Evolutionary conservation across 2,113 vertebrate genomes (phyloP), one percentile per base, ranked within the genome.

Genomic region (Catharus fuscescens): DNA sequence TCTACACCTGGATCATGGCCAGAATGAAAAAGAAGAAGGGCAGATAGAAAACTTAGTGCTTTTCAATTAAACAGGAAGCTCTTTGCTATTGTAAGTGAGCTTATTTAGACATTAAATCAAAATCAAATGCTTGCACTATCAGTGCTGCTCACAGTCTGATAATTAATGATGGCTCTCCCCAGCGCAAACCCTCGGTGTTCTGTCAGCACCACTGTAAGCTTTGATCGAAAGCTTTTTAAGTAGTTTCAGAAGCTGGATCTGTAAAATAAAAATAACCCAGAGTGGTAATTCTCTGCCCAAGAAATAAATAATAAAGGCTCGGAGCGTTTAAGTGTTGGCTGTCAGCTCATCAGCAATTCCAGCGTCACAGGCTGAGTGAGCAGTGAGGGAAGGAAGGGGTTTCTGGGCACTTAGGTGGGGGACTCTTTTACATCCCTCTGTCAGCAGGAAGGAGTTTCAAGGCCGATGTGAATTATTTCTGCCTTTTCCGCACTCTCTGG

Each of bases 61-160:
- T 90, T 93, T 95, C 94, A 94, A 91, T 97, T 95, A 94, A 96
- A 94, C 70, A 71, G 93, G 96, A 64, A 92, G 94, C 80, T 92
- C 85, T 93, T 95, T 94, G 83, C 94, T 80, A 79, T 92, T 96
- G 92, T 93, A 92, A 95, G 92, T 0, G 48, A 90, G 85, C 92
- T 96, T 95, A 97, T 96, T 96, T 97, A 96, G 94, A 95, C 93
- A 84, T 96, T 95, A 95, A 96, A 97, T 97, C 95, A 97, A 96
- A 97, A 93, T 93, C 91, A 95, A 92, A 93, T 93, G 89, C 69
- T 80, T 94, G 90, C 52, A 6, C 95, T 82, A 93, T 96, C 95
- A 88, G 72, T 76, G 90, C 96, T 92, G 72, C 93, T 97, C 92
- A 45, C 66, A 95, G 94, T 59, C 92, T 94, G 95, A 87, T 97